These are phyloP conservation scores for Trematocara caparti DNA, from an alignment of 2,797 vertebrate genomes.

Conservation along the genomic window DNA sequence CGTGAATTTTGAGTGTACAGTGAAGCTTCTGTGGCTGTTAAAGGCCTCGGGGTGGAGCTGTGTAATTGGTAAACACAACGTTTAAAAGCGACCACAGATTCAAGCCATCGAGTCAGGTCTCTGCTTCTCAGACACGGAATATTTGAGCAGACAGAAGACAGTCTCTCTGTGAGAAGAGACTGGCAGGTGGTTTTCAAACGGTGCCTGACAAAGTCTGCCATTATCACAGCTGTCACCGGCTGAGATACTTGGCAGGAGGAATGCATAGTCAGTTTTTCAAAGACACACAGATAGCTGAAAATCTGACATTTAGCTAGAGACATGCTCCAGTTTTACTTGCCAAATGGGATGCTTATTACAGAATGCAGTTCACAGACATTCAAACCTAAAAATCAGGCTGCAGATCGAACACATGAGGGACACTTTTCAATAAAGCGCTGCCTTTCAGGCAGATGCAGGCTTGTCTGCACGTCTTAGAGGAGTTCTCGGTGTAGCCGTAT, in stretches of 20 bases:
- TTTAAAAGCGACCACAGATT: constrained; percentile 38
- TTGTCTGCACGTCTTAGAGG: background rate
- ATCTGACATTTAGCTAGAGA: constrained; percentile 31
- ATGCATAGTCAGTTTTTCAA: constrained; percentile 1
- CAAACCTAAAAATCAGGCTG: background rate
- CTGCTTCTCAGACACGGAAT: background rate
- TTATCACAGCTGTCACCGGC: constrained; percentile 30
- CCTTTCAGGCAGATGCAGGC: background rate
- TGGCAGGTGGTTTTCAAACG: constrained; percentile 39
- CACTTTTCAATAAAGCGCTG: constrained; percentile 19
- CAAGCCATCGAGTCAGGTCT: background rate
- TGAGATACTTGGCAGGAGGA: constrained; percentile 15
- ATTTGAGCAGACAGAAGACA: constrained; percentile 2
- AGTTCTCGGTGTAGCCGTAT: background rate
- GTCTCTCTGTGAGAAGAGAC: constrained; percentile 16
- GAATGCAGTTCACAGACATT: background rate
- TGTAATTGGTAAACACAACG: constrained; percentile 39
- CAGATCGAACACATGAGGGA: constrained; percentile 13
- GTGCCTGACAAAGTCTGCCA: constrained; percentile 2
- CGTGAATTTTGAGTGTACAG: constrained; percentile 28
- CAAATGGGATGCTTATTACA: background rate
- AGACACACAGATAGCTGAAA: background rate
- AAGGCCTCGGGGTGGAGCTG: constrained; percentile 41
- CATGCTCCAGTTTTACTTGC: constrained; percentile 15
- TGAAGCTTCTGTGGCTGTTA: constrained; percentile 40